Percentiles rank a stretch among this genome's conserved stretches.
Evolutionary conservation across 2,888 invertebrate species (phyloP).

Genomic region (Polydrusus tereticollis): DNA sequence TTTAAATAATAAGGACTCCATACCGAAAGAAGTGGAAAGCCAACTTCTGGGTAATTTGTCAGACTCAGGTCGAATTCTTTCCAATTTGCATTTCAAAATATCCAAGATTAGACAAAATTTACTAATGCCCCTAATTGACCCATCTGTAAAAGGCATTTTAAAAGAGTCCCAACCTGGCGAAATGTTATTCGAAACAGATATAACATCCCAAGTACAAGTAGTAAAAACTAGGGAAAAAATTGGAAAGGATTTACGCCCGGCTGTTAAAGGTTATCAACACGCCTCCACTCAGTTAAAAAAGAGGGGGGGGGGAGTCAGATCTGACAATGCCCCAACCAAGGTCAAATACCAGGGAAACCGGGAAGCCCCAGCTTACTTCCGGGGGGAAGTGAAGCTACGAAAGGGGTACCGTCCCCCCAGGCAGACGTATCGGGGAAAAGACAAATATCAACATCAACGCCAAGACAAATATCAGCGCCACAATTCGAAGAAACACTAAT

Average conservation of each 20-base stretch:
- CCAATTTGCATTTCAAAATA: conserved; percentile 26
- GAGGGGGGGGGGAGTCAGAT: conserved; percentile 12
- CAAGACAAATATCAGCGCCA: too few relatives aligned
- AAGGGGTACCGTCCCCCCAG: conserved; percentile 31
- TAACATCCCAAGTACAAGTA: conserved; percentile 21
- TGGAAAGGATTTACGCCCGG: conserved; percentile 13
- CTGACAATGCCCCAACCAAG: neutral
- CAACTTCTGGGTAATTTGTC: conserved; percentile 20
- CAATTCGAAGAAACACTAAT: too few relatives aligned
- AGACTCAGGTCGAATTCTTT: conserved; percentile 27
- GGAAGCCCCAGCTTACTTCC: conserved; percentile 18
- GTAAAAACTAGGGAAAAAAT: conserved; percentile 25
- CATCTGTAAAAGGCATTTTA: conserved; percentile 9
- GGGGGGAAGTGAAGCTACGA: conserved; percentile 13
- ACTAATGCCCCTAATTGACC: conserved; percentile 7
- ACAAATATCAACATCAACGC: too few relatives aligned
- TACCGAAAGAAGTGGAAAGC: conserved; percentile 5
- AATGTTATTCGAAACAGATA: conserved; percentile 10
- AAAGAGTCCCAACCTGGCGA: conserved; percentile 15
- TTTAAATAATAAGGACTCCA: conserved; percentile 17
- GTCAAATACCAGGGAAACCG: conserved; percentile 20
- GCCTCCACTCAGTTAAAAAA: neutral
- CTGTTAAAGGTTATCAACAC: neutral
- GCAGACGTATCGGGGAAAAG: too few relatives aligned
- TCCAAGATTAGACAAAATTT: conserved; percentile 19